Evolutionary conservation across 2,797 vertebrate species (phyloP), one percentile per base, ranked within the genome.

Genomic region (Vultur gryphus): DNA sequence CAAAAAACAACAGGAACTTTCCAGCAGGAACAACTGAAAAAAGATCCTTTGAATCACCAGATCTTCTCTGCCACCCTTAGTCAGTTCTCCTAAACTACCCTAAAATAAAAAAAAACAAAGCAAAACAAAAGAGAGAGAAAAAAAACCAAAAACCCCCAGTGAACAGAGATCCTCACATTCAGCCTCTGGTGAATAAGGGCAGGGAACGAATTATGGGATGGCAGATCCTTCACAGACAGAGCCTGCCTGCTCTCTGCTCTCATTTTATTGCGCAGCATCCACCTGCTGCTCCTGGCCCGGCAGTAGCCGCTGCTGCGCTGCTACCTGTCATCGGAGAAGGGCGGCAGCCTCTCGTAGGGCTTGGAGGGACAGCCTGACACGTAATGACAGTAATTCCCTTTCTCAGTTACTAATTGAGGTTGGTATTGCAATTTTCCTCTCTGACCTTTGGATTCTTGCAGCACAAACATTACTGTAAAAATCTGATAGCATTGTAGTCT

Each of bases 241-340:
- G 61, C 14, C 39, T 4, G 6, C 20, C 35, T 29, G 23, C 17
- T 65, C 46, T 66, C 52, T 35, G 25, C 37, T 62, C 58, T 57
- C 23, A 8, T 71, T 73, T 33, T 35, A 31, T 13, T 33, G 31
- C 2, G 0, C 55, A 58, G 39, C 44, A 86, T 15, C 17, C 7
- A 2, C 71, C 39, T 20, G 37, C 59, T 57, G 25, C 64, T 76
- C 33, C 54, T 14, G 21, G 71, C 35, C 35, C 1, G 0, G 37
- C 52, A 75, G 41, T 4, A 75, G 44, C 39, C 1, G 0, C 64
- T 21, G 80, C 58, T 44, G 25, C 1, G 1, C 26, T 1, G 0
- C 64, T 71, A 11, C 39, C 62, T 21, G 41, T 20, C 51, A 11
- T 2, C 2, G 0, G 28, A 29, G 69, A 65, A 51, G 20, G 48